Percentiles rank a stretch among this genome's conserved stretches.
Evolutionary conservation across 2,113 vertebrate species (phyloP).

Genomic region (Pedetes capensis): DNA sequence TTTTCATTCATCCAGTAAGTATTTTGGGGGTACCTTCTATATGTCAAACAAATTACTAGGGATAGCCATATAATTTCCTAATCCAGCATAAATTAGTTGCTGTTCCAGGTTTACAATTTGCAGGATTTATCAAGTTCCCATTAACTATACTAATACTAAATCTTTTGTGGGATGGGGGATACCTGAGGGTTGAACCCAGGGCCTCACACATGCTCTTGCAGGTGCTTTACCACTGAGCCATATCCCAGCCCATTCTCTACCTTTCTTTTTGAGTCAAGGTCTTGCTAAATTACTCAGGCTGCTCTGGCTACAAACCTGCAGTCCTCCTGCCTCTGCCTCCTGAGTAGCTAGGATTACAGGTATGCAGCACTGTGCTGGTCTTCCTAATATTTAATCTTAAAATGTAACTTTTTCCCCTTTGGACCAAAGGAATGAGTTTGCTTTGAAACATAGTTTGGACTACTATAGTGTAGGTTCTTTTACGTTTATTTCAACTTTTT

Average conservation of each 20-base stretch:
- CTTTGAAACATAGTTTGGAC: slow-evolving; percentile 44
- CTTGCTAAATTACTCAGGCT: too few relatives aligned
- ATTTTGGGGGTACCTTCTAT: neutral
- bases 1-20: slow-evolving; percentile 16
- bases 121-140: slow-evolving; percentile 30
- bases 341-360: too few relatives aligned
- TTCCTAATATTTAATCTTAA: too few relatives aligned
- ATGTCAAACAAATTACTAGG: neutral
- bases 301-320: too few relatives aligned
- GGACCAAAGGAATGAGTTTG: slow-evolving; percentile 34
- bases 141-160: neutral
- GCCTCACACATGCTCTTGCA: too few relatives aligned
- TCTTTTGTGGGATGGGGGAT: too few relatives aligned
- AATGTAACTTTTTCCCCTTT: slow-evolving; percentile 2
- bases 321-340: too few relatives aligned
- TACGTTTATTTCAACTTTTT: slow-evolving; percentile 11
- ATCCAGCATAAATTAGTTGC: neutral
- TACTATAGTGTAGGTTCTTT: neutral
- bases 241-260: too few relatives aligned
- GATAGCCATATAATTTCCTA: neutral
- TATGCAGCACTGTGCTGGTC: too few relatives aligned
- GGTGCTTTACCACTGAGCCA: too few relatives aligned
- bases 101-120: neutral
- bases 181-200: too few relatives aligned
- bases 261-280: too few relatives aligned